phyloP scores from a whole-genome alignment of 2,113 vertebrate genomes.

The Lonchura striata region DNA sequence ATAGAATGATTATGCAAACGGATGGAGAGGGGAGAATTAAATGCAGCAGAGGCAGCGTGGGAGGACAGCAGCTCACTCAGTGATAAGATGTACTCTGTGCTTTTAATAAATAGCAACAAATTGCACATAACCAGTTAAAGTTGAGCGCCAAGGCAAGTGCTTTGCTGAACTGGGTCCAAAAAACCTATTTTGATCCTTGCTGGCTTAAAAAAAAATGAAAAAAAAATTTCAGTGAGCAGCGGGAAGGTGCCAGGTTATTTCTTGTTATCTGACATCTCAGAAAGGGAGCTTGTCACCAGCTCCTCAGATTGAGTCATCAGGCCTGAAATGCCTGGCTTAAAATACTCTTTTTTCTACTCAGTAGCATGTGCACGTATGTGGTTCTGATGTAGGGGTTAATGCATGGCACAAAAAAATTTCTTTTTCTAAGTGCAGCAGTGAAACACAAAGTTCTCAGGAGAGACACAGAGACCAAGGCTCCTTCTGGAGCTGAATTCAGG shows the following conservation, averaged over 20 bases:
- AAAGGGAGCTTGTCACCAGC: conserved; percentile 25
- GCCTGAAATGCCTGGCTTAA: not conserved
- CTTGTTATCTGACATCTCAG: conserved; percentile 9
- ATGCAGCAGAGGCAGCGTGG: conserved; percentile 19
- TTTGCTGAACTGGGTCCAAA: conserved; percentile 26
- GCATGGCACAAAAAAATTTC: not conserved
- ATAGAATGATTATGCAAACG: conserved; percentile 26
- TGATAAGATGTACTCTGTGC: conserved; percentile 32
- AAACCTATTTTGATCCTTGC: not conserved
- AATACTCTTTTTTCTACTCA: not conserved
- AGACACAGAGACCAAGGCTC: not conserved
- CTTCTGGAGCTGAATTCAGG: not conserved
- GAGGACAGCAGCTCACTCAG: conserved; percentile 59
- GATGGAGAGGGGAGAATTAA: conserved; percentile 36
- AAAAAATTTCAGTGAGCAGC: not conserved
- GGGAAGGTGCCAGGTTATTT: not conserved
- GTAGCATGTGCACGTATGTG: not conserved
- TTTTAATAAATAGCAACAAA: conserved; percentile 66
- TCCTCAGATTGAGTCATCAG: conserved; percentile 39
- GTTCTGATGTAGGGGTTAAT: not conserved
- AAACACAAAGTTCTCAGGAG: conserved; percentile 1
- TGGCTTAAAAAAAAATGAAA: not conserved
- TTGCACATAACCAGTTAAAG: conserved; percentile 10
- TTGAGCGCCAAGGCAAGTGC: not conserved
- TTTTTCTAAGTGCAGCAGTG: not conserved